Evolutionary conservation across 2,797 vertebrate genomes (phyloP), one percentile per base, ranked within the genome.

Genomic region (Bucorvus abyssinicus): DNA sequence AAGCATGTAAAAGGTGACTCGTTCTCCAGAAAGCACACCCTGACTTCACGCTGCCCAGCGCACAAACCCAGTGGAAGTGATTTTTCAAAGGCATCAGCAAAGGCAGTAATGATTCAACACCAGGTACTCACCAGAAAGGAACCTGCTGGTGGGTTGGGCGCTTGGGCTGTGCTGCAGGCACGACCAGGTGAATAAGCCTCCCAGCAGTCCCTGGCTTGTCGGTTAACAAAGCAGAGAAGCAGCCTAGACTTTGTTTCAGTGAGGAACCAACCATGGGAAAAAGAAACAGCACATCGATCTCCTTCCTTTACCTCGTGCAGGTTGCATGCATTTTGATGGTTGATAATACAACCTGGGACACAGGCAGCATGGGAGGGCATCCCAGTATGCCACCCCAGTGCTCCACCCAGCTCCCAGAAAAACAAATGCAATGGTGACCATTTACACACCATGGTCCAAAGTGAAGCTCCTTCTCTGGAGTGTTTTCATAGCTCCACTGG

Each of bases 31-130:
- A 2, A 85, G 40, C 10, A 24, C 67, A 87, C 7, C 50, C 17
- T 0, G 0, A 8, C 23, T 68, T 44, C 29, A 14, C 0, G 2
- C n/a, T 4, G 2, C 3, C 7, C 64, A 75, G 71, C 1, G 4
- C 36, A 57, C 22, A 56, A 82, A n/a, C 8, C 19, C 59, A 15
- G 12, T 4, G 78, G 64, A 78, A 87, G 29, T 0, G 1, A 56
- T 55, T 77, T 32, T 76, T 36, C 2, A 1, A 80, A 92, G 63
- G 61, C 29, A 63, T 15, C 36, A 40, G n/a, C 57, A 61, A 23
- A 0, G 7, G 40, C 44, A 44, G 44, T 4, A 11, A 69, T 7
- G 38, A 68, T 75, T 74, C 29, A 59, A 15, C 34, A 84, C 14
- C 47, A 47, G 20, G n/a, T 29, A 56, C 42, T 47, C 78, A 45